phyloP scores from a whole-genome alignment of 35 echinoderm and acorn worm species.

The Lytechinus variegatus region DNA sequence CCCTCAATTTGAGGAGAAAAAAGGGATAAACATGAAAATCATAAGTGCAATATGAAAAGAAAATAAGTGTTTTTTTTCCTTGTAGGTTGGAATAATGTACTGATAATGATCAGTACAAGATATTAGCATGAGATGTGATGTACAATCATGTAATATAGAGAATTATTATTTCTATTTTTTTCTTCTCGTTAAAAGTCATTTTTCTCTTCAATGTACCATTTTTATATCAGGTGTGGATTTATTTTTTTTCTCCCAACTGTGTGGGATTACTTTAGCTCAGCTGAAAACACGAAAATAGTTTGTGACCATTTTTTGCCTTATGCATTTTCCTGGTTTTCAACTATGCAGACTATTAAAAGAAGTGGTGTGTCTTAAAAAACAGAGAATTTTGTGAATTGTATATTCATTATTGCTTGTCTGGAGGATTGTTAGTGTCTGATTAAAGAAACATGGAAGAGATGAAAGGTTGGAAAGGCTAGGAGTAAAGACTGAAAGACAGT shows the following conservation, averaged over 20 bases:
- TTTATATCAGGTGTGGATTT: not conserved
- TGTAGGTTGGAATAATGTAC: conserved; percentile 13
- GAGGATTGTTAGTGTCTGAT: not conserved
- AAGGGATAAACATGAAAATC: not conserved
- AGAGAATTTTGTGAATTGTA: not conserved
- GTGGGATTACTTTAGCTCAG: conserved; percentile 11
- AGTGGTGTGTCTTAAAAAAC: conserved; percentile 33
- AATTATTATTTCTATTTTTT: conserved; percentile 4
- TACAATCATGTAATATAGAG: conserved; percentile 35
- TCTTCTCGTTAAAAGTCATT: not conserved
- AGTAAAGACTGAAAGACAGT: not conserved
- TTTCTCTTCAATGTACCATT: not conserved
- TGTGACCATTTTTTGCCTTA: conserved; percentile 38
- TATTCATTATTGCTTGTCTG: not conserved
- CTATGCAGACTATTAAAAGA: conserved; percentile 40
- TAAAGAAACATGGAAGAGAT: too few relatives aligned
- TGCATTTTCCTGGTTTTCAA: conserved; percentile 42
- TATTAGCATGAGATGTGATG: not conserved
- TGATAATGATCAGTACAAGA: not conserved
- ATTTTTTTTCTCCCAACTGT: not conserved
- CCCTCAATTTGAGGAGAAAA: not conserved
- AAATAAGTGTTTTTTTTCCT: not conserved
- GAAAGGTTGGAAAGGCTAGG: too few relatives aligned
- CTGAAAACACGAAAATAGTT: conserved; percentile 31
- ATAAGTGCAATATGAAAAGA: not conserved